phyloP scores from a whole-genome alignment of 2,888 invertebrate genomes.

The Nomada ferruginata region DNA sequence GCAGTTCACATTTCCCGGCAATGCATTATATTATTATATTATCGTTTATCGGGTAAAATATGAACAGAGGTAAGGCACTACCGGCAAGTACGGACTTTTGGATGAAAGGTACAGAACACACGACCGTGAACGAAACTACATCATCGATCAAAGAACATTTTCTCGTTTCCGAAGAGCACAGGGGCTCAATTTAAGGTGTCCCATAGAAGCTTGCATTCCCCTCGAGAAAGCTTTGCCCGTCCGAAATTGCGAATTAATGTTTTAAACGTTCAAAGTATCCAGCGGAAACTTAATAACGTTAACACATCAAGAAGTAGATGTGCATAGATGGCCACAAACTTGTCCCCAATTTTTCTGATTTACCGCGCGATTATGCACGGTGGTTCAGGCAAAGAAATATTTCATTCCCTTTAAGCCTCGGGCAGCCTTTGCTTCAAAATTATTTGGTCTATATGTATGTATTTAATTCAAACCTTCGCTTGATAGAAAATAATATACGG shows the following conservation, averaged over 20 bases:
- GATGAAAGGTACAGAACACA: not conserved
- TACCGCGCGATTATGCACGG: too few species aligned
- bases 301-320: conserved; percentile 16
- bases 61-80: conserved; percentile 69
- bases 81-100: conserved; percentile 71
- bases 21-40: conserved; percentile 71
- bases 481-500: not conserved
- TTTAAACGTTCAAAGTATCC: conserved; percentile 28
- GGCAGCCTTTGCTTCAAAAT: too few species aligned
- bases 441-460: too few species aligned
- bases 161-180: not conserved
- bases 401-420: too few species aligned
- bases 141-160: not conserved
- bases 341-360: conserved; percentile 7
- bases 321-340: conserved; percentile 1
- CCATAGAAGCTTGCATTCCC: not conserved
- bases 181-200: not conserved
- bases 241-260: conserved; percentile 3
- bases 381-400: not conserved
- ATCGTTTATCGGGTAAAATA: conserved; percentile 74
- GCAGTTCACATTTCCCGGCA: conserved; percentile 51
- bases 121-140: not conserved
- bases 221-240: not conserved
- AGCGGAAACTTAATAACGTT: conserved; percentile 33
- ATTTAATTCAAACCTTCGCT: too few species aligned